These are phyloP conservation scores for Drosophila falleni DNA, from an alignment of 2,888 invertebrate species.

Conservation along the genomic window DNA sequence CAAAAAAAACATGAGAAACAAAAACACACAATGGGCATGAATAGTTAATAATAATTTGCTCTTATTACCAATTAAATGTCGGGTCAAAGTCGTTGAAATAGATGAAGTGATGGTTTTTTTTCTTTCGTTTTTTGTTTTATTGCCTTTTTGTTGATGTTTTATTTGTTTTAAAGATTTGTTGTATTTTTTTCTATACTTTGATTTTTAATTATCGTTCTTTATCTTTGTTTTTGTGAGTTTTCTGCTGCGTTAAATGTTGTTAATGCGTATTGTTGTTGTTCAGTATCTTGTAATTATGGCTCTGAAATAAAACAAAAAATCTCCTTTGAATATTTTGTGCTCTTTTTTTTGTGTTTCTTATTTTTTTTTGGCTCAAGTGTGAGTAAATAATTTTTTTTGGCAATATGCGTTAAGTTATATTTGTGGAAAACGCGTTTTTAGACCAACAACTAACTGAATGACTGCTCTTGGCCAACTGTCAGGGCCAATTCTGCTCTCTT, in stretches of 20 bases:
- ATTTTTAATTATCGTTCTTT: constrained; percentile 29
- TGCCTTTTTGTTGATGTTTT: constrained; percentile 41
- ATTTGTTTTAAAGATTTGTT: constrained; percentile 38
- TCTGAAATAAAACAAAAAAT: constrained; percentile 72
- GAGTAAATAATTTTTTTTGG: constrained; percentile 50
- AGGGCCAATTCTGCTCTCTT: constrained; percentile 33
- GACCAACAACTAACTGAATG: constrained; percentile 36
- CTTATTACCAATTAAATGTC: constrained; percentile 81
- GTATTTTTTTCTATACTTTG: constrained; percentile 38
- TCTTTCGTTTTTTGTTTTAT: constrained; percentile 31
- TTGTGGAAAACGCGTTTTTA: constrained; percentile 59
- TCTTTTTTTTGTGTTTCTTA: constrained; percentile 16
- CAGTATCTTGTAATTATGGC: constrained; percentile 68
- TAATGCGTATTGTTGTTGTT: constrained; percentile 39
- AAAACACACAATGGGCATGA: constrained; percentile 75
- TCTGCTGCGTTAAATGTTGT: constrained; percentile 41
- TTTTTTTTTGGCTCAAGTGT: constrained; percentile 13
- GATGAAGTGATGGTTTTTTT: constrained; percentile 55
- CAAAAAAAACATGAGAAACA: constrained; percentile 62
- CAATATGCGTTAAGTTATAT: constrained; percentile 24
- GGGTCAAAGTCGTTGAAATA: constrained; percentile 78
- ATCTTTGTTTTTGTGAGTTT: constrained; percentile 19
- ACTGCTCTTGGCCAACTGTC: constrained; percentile 37
- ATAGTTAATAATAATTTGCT: constrained; percentile 75
- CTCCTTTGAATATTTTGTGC: constrained; percentile 61